A percentile compares a stretch with the other conserved stretches of the same genome.
These are phyloP conservation scores for Aphis craccivora DNA, from an alignment of 1,140 invertebrate genomes.

Conservation along the genomic window DNA sequence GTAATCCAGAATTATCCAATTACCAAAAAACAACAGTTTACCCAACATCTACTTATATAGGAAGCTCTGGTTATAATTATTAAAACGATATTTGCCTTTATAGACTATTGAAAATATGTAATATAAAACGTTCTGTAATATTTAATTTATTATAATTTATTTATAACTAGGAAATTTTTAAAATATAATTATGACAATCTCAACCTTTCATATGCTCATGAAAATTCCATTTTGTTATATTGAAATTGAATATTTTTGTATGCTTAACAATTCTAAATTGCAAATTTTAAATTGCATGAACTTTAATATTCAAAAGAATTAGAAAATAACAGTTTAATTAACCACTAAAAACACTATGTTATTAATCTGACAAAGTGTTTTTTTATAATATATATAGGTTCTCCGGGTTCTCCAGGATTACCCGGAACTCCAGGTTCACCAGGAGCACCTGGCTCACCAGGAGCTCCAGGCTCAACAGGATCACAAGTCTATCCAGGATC, in stretches of 20 bases:
- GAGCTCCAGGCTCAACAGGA: slow-evolving; percentile 57
- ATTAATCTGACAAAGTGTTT: background rate
- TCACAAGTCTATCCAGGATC: slow-evolving; percentile 59
- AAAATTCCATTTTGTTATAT: background rate
- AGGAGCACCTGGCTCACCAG: slow-evolving; percentile 32
- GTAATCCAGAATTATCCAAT: slow-evolving; percentile 48
- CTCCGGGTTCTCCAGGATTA: slow-evolving; percentile 60
- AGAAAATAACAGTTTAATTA: background rate
- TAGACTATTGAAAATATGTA: background rate
- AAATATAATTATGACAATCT: background rate
- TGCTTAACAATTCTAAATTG: no score
- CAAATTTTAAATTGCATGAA: no score
- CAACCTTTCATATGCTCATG: background rate
- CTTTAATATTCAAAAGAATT: background rate
- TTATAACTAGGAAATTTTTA: background rate
- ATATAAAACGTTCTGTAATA: no score
- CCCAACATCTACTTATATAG: slow-evolving; percentile 29
- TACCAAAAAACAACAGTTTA: slow-evolving; percentile 37
- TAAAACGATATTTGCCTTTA: no score
- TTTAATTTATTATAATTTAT: no score
- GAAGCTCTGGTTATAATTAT: slow-evolving; percentile 43
- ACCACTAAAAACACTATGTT: background rate
- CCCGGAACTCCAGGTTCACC: slow-evolving; percentile 61
- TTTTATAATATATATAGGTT: background rate
- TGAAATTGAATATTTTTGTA: background rate